Conservation (phyloP, 2,113 vertebrate genomes). For the Brachypteracias leptosomus region DNA sequence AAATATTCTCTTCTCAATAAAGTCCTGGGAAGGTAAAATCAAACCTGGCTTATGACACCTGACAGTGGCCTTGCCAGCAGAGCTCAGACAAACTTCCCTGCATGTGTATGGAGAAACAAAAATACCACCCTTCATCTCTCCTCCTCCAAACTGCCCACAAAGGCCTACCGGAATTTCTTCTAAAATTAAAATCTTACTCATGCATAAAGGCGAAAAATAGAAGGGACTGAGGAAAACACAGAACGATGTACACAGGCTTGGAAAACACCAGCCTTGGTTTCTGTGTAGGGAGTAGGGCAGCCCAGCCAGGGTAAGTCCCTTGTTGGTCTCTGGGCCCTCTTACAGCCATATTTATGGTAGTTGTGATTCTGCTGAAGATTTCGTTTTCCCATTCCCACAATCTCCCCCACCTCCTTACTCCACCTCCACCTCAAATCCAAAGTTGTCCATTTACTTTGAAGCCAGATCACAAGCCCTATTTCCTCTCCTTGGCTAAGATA, state of each 20-base stretch:
- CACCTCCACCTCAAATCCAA: background rate
- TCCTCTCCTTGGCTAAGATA: background rate
- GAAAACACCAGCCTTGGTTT: background rate
- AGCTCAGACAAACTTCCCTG: background rate
- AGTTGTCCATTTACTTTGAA: background rate
- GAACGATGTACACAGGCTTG: background rate
- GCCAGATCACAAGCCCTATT: background rate
- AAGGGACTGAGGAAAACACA: background rate
- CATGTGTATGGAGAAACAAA: background rate
- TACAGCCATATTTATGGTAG: background rate
- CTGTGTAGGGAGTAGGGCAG: background rate
- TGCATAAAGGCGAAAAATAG: background rate
- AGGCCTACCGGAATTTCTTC: background rate
- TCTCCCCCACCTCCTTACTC: background rate
- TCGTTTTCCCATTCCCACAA: background rate
- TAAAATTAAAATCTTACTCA: slow-evolving; percentile 18
- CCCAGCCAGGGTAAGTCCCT: background rate
- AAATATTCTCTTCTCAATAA: background rate
- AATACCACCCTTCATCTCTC: background rate
- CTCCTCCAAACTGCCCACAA: background rate
- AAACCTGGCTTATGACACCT: background rate
- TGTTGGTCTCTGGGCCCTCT: background rate
- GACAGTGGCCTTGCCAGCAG: background rate
- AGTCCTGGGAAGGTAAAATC: background rate
- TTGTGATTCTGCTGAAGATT: background rate